A percentile compares a stretch with the other conserved stretches of the same genome.
phyloP scores from a whole-genome alignment of 2,888 invertebrate species.

The Eupithecia abbreviata region DNA sequence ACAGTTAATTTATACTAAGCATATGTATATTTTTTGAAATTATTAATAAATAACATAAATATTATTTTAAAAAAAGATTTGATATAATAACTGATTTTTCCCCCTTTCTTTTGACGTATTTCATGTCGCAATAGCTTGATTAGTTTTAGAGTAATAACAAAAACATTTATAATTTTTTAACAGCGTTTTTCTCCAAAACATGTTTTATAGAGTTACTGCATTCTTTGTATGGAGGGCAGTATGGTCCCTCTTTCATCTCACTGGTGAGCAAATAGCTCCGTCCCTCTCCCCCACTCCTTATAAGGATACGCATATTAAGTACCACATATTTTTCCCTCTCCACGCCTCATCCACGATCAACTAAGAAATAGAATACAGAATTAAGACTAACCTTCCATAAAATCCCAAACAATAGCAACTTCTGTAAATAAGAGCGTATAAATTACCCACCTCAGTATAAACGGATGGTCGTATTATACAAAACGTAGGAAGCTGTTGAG shows the following conservation, averaged over 20 bases:
- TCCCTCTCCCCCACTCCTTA: not conserved
- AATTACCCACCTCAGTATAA: constrained; percentile 58
- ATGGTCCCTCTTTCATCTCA: not conserved
- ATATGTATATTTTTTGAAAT: no score
- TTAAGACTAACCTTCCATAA: constrained; percentile 38
- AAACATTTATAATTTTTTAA: no score
- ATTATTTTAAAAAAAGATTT: no score
- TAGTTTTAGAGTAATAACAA: no score
- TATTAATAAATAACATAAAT: no score
- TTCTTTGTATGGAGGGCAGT: no score
- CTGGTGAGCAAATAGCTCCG: constrained; percentile 17
- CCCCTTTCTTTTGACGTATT: no score
- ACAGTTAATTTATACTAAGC: no score
- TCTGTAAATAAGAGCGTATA: constrained; percentile 48
- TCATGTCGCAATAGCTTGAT: no score
- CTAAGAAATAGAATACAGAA: constrained; percentile 12
- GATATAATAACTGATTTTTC: no score
- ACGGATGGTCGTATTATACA: constrained; percentile 64
- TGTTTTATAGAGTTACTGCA: no score
- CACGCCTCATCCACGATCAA: constrained; percentile 15
- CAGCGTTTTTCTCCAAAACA: no score
- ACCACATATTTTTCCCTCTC: constrained; percentile 3
- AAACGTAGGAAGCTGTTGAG: constrained; percentile 57
- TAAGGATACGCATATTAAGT: not conserved
- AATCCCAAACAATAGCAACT: constrained; percentile 45